phyloP scores from a whole-genome alignment of 1,140 invertebrate genomes.

The Drosophila albomicans region DNA sequence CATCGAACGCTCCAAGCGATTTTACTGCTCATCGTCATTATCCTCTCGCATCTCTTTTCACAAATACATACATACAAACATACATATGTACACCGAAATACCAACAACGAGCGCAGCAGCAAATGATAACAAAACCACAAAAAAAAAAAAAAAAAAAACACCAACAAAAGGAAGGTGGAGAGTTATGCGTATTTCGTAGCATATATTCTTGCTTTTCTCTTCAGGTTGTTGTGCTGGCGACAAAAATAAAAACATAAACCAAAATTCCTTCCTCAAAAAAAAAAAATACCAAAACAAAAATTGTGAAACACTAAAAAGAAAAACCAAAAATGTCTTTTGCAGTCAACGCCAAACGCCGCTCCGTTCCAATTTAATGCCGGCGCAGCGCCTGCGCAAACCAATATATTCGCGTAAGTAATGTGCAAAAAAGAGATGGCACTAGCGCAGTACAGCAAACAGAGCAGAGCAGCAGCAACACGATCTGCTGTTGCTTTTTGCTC shows the following conservation, averaged over 20 bases:
- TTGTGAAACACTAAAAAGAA: constrained; percentile 50
- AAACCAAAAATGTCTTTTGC: constrained; percentile 69
- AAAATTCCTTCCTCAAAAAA: not conserved
- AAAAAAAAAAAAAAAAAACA: not conserved
- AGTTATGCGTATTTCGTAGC: constrained; percentile 17
- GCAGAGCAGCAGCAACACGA: not conserved
- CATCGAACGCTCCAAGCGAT: not conserved
- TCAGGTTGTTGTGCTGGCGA: constrained; percentile 18
- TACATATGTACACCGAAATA: constrained; percentile 9
- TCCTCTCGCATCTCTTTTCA: not conserved
- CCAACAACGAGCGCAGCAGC: not conserved
- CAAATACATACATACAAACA: constrained; percentile 15
- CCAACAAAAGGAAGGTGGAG: not conserved
- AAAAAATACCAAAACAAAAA: constrained; percentile 39
- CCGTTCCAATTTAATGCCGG: constrained; percentile 75
- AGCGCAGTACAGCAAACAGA: not conserved
- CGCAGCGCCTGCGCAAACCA: constrained; percentile 58
- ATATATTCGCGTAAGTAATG: constrained; percentile 79
- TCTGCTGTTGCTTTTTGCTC: not conserved
- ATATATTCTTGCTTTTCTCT: constrained; percentile 11
- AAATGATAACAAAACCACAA: not conserved
- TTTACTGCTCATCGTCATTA: not conserved
- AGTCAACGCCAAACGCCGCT: constrained; percentile 67
- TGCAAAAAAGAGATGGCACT: constrained; percentile 24
- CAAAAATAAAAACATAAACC: constrained; percentile 17